Evolutionary conservation across 2,797 vertebrate species (phyloP).

Genomic region (Tinamus major): DNA sequence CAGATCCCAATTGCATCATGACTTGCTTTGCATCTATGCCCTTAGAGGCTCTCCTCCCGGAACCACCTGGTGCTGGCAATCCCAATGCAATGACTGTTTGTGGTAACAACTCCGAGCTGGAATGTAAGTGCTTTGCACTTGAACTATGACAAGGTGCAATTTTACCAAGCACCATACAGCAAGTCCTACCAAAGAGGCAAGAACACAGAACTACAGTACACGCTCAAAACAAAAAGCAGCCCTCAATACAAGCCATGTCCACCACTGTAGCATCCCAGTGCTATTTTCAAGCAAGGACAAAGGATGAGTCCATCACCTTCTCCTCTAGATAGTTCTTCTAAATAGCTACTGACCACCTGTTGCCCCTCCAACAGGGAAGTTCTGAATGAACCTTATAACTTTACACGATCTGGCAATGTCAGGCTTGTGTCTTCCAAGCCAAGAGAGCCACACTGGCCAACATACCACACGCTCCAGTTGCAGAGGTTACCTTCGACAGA

Average conservation of each 20-base stretch:
- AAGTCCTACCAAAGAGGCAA: not conserved
- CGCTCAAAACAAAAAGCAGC: not conserved
- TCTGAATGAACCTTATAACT: not conserved
- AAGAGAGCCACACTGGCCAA: not conserved
- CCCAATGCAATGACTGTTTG: not conserved
- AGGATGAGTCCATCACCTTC: not conserved
- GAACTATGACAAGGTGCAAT: not conserved
- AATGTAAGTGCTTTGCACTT: not conserved
- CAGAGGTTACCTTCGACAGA: slow-evolving; percentile 22
- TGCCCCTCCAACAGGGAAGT: not conserved
- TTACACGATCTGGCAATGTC: not conserved
- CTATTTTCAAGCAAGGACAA: not conserved
- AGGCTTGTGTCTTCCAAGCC: not conserved
- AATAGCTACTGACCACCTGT: not conserved
- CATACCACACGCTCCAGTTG: not conserved
- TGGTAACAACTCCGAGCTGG: too few relatives aligned
- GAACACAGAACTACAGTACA: not conserved
- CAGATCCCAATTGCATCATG: not conserved
- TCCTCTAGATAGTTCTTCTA: not conserved
- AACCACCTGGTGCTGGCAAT: not conserved
- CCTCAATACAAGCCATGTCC: not conserved
- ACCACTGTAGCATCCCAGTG: not conserved
- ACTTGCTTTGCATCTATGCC: not conserved
- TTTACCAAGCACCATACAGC: not conserved
- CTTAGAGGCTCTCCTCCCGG: not conserved